Percentiles rank a stretch among this genome's conserved stretches.
Conservation (phyloP, 1,140 invertebrate species). For the Euura saliciscinereae region DNA sequence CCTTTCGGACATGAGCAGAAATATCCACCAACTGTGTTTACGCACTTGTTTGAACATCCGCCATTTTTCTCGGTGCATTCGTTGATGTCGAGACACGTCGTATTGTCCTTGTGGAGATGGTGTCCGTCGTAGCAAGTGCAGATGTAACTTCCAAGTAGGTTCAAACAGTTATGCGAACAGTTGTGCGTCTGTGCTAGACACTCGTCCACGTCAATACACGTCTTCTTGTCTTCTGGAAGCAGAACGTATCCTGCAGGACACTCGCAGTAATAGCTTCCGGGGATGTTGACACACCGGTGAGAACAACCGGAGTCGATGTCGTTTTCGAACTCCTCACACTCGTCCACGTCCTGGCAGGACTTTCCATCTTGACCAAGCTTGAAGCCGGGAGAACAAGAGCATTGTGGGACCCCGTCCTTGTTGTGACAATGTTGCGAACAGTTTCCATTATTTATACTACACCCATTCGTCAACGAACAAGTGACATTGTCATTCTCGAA, state of each 20-base stretch:
- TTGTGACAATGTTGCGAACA: conserved; percentile 64
- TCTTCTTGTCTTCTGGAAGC: conserved; percentile 64
- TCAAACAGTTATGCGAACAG: conserved; percentile 71
- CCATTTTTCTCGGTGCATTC: conserved; percentile 70
- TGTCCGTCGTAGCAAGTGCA: conserved; percentile 80
- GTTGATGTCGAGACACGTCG: conserved; percentile 80
- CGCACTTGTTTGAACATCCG: conserved; percentile 61
- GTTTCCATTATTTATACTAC: conserved; percentile 54
- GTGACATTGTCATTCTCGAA: conserved; percentile 55
- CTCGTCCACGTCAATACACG: conserved; percentile 78
- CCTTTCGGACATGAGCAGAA: conserved; percentile 71
- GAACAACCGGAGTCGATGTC: conserved; percentile 49
- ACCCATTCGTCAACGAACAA: conserved; percentile 50
- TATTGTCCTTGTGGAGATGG: conserved; percentile 72
- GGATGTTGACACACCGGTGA: conserved; percentile 73
- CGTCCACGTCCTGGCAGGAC: conserved; percentile 80
- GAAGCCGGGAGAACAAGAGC: conserved; percentile 77
- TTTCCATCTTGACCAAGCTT: conserved; percentile 67
- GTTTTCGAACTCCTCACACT: conserved; percentile 67
- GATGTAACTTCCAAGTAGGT: conserved; percentile 68
- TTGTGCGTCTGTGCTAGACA: conserved; percentile 71
- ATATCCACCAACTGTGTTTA: conserved; percentile 67
- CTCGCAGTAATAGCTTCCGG: conserved; percentile 79
- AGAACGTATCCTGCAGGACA: conserved; percentile 80
- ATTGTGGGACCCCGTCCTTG: conserved; percentile 70